phyloP scores from a whole-genome alignment of 1,140 invertebrate species.

The Drosophila neocordata region DNA sequence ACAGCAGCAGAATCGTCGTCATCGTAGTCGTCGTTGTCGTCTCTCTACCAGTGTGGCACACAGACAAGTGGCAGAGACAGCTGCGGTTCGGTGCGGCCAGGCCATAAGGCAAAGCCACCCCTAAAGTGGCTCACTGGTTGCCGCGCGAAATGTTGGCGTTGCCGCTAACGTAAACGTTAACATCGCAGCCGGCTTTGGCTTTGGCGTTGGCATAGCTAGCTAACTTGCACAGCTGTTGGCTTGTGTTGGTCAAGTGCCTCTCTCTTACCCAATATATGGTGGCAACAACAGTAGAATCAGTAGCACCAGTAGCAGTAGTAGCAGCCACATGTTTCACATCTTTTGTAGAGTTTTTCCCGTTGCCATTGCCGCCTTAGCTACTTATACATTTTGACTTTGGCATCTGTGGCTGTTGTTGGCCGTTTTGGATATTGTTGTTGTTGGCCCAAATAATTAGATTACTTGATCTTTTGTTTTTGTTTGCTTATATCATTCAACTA shows the following conservation, averaged over 20 bases:
- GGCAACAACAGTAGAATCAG: constrained; percentile 8
- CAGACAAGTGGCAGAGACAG: constrained; percentile 31
- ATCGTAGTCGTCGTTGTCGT: background rate
- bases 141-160: constrained; percentile 34
- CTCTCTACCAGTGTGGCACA: background rate
- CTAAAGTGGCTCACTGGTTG: constrained; percentile 43
- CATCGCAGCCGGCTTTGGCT: constrained; percentile 5
- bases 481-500: constrained; percentile 16
- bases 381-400: constrained; percentile 52
- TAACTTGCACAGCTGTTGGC: constrained; percentile 40
- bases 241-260: constrained; percentile 59
- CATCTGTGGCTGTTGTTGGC: constrained; percentile 33
- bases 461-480: constrained; percentile 29
- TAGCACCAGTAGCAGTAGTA: constrained; percentile 23
- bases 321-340: constrained; percentile 58
- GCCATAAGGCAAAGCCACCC: constrained; percentile 57
- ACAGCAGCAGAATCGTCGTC: constrained; percentile 4
- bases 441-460: constrained; percentile 35
- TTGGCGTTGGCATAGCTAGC: background rate
- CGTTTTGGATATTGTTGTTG: background rate
- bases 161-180: constrained; percentile 15
- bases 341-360: constrained; percentile 40
- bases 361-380: constrained; percentile 15
- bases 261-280: background rate
- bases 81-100: constrained; percentile 18